Evolutionary conservation across 2,797 vertebrate genomes (phyloP).

Genomic region (Petrocephalus schoutedeni): DNA sequence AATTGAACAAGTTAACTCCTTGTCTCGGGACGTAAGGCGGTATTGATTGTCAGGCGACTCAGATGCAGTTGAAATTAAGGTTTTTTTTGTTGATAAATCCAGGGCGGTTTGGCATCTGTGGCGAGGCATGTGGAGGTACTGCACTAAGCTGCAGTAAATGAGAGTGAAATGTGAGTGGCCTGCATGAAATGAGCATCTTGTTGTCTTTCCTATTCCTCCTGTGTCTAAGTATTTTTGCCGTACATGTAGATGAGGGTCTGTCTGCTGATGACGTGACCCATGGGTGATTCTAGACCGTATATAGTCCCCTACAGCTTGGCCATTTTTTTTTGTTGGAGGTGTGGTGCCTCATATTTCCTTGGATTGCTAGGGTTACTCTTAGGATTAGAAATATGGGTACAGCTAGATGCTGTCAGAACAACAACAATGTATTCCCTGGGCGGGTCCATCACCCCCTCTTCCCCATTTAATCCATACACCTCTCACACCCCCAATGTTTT

Average conservation of each 20-base stretch:
- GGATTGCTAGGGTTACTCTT: background rate
- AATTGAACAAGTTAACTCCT: slow-evolving; percentile 99
- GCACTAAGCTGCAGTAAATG: slow-evolving; percentile 52
- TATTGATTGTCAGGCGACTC: slow-evolving; percentile 83
- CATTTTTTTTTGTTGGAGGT: background rate
- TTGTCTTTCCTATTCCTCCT: background rate
- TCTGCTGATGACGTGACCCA: background rate
- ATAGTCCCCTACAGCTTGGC: background rate
- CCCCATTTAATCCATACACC: background rate
- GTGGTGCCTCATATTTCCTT: background rate
- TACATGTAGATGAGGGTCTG: background rate
- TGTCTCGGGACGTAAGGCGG: slow-evolving; percentile 95
- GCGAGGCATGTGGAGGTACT: slow-evolving; percentile 45
- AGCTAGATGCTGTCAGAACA: background rate
- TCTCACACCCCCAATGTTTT: background rate
- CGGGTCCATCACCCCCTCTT: background rate
- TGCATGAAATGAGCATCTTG: background rate
- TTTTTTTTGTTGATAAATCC: slow-evolving; percentile 65
- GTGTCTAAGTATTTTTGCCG: background rate
- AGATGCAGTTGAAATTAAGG: slow-evolving; percentile 70
- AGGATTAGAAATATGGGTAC: background rate
- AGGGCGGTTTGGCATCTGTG: slow-evolving; percentile 45
- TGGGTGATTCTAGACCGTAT: background rate
- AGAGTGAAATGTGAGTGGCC: slow-evolving; percentile 15
- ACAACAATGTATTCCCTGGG: background rate